Conservation (phyloP, 2,113 vertebrate genomes). For the Crotalus horridus region DNA sequence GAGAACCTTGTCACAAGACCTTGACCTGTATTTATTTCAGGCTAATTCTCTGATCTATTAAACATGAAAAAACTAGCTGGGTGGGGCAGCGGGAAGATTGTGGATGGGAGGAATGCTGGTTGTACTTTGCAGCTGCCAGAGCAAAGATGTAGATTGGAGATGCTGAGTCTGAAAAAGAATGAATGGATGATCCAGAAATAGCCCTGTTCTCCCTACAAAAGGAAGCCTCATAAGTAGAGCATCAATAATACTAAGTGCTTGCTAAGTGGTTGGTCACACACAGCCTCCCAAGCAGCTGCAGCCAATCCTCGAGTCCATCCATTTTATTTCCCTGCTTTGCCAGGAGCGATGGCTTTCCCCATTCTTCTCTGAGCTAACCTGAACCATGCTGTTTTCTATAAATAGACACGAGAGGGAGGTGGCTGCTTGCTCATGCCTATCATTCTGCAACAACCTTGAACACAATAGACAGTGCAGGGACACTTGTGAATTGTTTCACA, state of each 20-base stretch:
- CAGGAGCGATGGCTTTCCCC: not conserved
- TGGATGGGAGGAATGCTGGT: not conserved
- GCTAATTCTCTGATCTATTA: not conserved
- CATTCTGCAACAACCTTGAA: not conserved
- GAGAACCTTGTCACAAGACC: not conserved
- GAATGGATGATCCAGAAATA: constrained; percentile 22
- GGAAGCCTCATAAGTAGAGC: not conserved
- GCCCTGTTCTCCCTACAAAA: not conserved
- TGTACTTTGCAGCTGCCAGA: not conserved
- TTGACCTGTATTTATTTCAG: not conserved
- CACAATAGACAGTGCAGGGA: not conserved
- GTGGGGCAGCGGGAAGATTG: not conserved
- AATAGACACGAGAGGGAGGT: constrained; percentile 33
- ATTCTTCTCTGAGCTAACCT: not conserved
- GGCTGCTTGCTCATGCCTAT: not conserved
- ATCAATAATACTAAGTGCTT: constrained; percentile 20
- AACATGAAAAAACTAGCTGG: not conserved
- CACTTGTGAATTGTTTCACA: not conserved
- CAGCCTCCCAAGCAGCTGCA: not conserved
- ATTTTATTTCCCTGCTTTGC: not conserved
- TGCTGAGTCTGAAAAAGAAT: not conserved
- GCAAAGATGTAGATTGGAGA: not conserved
- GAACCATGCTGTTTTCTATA: constrained; percentile 44
- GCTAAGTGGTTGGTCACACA: constrained; percentile 1
- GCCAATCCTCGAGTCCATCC: not conserved